Evolutionary conservation across 2,113 vertebrate species (phyloP), one percentile per base, ranked within the genome.

Genomic region (Protomyctophum bolini): DNA sequence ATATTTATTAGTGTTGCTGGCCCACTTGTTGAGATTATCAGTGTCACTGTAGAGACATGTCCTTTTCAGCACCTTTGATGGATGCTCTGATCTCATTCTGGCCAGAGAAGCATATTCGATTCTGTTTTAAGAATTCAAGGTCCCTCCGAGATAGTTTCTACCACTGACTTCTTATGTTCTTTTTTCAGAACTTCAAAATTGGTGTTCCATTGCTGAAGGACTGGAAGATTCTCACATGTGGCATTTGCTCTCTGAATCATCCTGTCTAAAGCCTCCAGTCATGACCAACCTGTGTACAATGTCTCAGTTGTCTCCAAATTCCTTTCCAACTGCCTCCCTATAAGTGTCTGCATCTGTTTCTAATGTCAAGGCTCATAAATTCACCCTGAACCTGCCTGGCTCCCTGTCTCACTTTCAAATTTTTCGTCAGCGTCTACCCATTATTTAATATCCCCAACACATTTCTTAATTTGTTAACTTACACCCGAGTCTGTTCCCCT

Each of bases 331-430:
- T 67, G 60, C 54, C 61, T 60, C 54, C 69, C 78, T 66, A 66
- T 55, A 74, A 66, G 63, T 71, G 68, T 75, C 72, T 83, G 52
- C 57, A 12, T 83, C 50, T 83, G 57, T 82, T 84, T 83, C 68
- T 66, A 76, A 84, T 57, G 15, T 61, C 68, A 47, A 59, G 49
- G 55, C 58, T 80, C 58, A 74, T 74, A 66, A 21, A 81, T 76
- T 87, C 64, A 77, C 70, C 76, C 73, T 70, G 62, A 60, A 71
- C 69, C 75, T 76, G 70, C 64, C 72, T 64, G 80, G 52, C 69
- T 78, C 60, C 56, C 67, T 54, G 61, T 66, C 69, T 63, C 58
- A 51, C 64, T 76, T 78, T 70, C 68, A 66, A 72, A 67, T 80
- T 84, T 81, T 50, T 61, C 47, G 0, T 66, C 54, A 21, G 55